Evolutionary conservation across 2,888 invertebrate genomes (phyloP).

Genomic region (Zelleria hepariella): DNA sequence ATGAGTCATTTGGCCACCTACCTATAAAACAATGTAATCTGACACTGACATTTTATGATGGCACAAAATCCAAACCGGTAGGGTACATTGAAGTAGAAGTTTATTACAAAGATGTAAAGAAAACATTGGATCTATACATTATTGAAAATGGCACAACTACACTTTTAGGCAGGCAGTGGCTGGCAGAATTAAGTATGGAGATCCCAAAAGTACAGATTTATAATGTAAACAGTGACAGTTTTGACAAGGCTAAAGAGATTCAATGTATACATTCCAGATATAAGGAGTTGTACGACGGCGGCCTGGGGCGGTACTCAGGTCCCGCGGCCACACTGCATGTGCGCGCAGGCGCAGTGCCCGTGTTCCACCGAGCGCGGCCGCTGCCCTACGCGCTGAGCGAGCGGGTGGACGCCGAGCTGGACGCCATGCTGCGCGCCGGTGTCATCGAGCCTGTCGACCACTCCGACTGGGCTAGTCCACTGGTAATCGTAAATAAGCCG

Average conservation of each 20-base stretch:
- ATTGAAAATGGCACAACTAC: neutral
- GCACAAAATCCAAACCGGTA: neutral
- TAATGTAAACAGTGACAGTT: neutral
- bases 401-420: slow-evolving; percentile 2
- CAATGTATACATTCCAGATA: neutral
- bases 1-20: neutral
- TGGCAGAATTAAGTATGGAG: neutral
- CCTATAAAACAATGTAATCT: neutral
- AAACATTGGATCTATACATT: neutral
- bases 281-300: neutral
- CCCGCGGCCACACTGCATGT: slow-evolving; percentile 1
- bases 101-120: neutral
- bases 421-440: too few relatives aligned
- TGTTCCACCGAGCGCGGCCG: too few relatives aligned
- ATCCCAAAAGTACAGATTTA: neutral
- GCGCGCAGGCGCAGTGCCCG: slow-evolving; percentile 4
- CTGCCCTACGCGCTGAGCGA: slow-evolving; percentile 6
- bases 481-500: slow-evolving; percentile 13
- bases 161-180: neutral
- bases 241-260: neutral
- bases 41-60: neutral
- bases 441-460: too few relatives aligned
- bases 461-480: slow-evolving; percentile 11
- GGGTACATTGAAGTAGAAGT: neutral
- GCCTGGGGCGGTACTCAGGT: slow-evolving; percentile 7